Evolutionary conservation across 2,113 vertebrate species (phyloP), one percentile per base, ranked within the genome.

Genomic region (Salvelinus sp.): DNA sequence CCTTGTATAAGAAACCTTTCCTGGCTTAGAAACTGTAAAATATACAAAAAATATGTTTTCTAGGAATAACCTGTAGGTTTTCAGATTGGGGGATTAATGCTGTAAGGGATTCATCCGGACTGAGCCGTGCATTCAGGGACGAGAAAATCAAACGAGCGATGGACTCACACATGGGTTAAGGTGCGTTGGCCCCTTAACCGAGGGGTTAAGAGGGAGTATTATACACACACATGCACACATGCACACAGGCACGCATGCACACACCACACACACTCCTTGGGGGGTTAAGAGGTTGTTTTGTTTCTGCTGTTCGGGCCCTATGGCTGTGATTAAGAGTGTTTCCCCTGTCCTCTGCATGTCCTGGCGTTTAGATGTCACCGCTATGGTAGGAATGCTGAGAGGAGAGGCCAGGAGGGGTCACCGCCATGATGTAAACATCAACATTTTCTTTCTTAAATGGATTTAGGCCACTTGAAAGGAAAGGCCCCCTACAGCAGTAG

Each of bases 351-450:
- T 87, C 77, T 82, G 87, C 83, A 87, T 91, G 92, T 92, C 88
- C 86, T 87, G 70, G 87, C 90, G 91, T 90, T 93, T 92, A 91
- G 88, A 93, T 93, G 92, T 93, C 90, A 91, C 90, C 91, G 91
- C 86, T 93, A 91, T 92, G 91, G 83, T 84, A 91, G 91, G 91
- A 91, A 93, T 94, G 93, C 88, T 81, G 66, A 87, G 87, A 79
- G 38, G 69, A 84, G 83, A 91, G 93, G 91, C 89, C 89, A 93
- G 79, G 81, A 85, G 79, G 86, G 92, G 91, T 92, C 91, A 92
- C 80, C 67, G 80, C 85, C 73, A 91, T 90, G 92, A 93, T 92
- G 92, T 93, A 93, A 93, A 94, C 91, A 94, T 91, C 89, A 93
- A 92, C 84, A 91, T 93, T 93, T 92, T 93, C 89, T 92, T 91